Base-by-base conservation (phyloP, 2,888 invertebrate genomes). In the Lochmaea crataegi region DNA sequence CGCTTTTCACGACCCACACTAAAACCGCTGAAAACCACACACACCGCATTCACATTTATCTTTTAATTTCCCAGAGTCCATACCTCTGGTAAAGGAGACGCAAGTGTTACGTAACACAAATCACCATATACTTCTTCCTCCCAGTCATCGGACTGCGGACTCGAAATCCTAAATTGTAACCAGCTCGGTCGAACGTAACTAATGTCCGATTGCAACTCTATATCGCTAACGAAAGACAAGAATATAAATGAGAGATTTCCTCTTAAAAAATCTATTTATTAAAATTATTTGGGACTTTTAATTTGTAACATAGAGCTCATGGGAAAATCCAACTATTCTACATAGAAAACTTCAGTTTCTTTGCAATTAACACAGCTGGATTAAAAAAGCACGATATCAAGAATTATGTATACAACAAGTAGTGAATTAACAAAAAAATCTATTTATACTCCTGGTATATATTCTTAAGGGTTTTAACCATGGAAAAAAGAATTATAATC, bases 111-210 rank as follows among this genome's bases (percentile, higher is more conserved):
- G 87, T 94, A 95, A 90, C 95, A 95, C 81, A 96, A 91, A 87
- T 95, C 94, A 88, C 95, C 95, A 87, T 96, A 96, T 83, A 95
- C 93, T 88, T 94, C 94, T 86, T 94, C 94, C 82, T 94, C 94
- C 79, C 91, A 87, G 82, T 91, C 91, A 84, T 91, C 91, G 64
- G 89, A 88, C 82, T 87, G 90, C 76, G 91, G 91, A 81, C 87
- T 87, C 66, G 87, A 87, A 81, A 92, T 92, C 76, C 91, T 91
- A 87, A 92, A 92, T 86, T 91, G 90, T 80, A 91, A 89, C 92
- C 92, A 92, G 73, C 90, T 90, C 61, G 89, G 89, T 78, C 90
- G 90, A 61, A 79, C 78, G 76, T 74, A 76, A 76, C 71, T 77
- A 65, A 76, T 72, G 61, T 75, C 74, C 42, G 75, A 66, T 70